A percentile compares a stretch with the other conserved stretches of the same genome.
Conservation (phyloP, 1,140 invertebrate species). For the Hyphantria cunea region DNA sequence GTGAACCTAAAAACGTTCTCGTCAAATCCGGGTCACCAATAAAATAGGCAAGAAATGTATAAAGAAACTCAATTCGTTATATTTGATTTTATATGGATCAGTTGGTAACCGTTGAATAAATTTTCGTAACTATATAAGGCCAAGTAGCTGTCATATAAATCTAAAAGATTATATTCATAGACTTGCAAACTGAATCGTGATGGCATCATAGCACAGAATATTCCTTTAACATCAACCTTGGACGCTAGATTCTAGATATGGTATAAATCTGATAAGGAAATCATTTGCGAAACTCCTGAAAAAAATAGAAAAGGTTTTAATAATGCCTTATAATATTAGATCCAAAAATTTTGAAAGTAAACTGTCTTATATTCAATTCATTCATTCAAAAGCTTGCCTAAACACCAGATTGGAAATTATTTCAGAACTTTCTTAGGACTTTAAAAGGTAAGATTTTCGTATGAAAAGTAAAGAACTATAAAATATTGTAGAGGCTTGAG, state of each 20-base stretch:
- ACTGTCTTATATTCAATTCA: no score
- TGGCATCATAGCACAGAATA: not conserved
- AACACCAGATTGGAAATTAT: no score
- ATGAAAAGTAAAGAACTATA: no score
- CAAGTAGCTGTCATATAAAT: constrained; percentile 6
- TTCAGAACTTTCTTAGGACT: no score
- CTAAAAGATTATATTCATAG: constrained; percentile 26
- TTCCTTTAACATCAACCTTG: constrained; percentile 7
- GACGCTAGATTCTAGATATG: constrained; percentile 2
- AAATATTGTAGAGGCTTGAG: no score
- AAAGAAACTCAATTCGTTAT: constrained; percentile 26
- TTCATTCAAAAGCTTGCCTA: no score
- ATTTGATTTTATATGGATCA: constrained; percentile 26
- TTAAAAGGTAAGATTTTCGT: no score
- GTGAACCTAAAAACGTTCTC: constrained; percentile 2
- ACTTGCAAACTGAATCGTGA: constrained; percentile 13
- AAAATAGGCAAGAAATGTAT: constrained; percentile 24
- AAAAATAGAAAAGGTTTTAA: constrained; percentile 1
- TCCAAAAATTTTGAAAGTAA: no score
- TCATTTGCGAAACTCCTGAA: constrained; percentile 8
- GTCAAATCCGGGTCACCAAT: constrained; percentile 18
- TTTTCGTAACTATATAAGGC: constrained; percentile 16
- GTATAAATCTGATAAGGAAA: constrained; percentile 14
- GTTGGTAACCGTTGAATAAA: constrained; percentile 23
- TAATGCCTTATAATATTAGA: no score